Conservation (phyloP, 2,113 vertebrate genomes). For the Dasyprocta punctata region DNA sequence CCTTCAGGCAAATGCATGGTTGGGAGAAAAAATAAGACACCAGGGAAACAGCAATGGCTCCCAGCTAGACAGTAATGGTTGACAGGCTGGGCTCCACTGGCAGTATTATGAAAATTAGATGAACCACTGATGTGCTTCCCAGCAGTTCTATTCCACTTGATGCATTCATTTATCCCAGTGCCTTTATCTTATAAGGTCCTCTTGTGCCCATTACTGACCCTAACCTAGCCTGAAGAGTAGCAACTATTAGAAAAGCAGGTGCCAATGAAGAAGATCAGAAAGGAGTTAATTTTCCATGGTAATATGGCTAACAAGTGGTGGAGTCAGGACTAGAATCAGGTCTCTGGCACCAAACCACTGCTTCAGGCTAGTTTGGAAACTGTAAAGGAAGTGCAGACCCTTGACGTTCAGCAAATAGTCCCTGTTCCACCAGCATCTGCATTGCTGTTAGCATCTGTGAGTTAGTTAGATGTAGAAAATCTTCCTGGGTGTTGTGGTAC, state of each 20-base stretch:
- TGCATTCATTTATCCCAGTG: neutral
- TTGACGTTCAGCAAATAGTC: neutral
- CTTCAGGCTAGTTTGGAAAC: neutral
- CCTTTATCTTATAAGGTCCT: neutral
- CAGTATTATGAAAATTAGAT: neutral
- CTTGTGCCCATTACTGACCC: neutral
- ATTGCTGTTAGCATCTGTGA: neutral
- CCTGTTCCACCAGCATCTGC: neutral
- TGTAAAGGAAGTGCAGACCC: neutral
- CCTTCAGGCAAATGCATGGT: neutral
- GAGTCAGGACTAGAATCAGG: neutral
- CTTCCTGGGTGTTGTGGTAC: neutral
- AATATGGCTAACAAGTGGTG: neutral
- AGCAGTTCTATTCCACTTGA: neutral
- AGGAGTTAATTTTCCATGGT: neutral
- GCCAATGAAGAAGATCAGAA: neutral
- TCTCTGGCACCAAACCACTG: neutral
- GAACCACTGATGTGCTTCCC: neutral
- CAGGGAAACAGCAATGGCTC: neutral
- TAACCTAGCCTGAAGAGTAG: neutral
- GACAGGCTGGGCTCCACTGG: neutral
- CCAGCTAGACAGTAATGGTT: neutral
- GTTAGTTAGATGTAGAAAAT: neutral
- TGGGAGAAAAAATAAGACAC: slow-evolving; percentile 29
- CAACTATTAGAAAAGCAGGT: neutral